phyloP scores from a whole-genome alignment of 2,113 vertebrate species.

The Noturus placidus region DNA sequence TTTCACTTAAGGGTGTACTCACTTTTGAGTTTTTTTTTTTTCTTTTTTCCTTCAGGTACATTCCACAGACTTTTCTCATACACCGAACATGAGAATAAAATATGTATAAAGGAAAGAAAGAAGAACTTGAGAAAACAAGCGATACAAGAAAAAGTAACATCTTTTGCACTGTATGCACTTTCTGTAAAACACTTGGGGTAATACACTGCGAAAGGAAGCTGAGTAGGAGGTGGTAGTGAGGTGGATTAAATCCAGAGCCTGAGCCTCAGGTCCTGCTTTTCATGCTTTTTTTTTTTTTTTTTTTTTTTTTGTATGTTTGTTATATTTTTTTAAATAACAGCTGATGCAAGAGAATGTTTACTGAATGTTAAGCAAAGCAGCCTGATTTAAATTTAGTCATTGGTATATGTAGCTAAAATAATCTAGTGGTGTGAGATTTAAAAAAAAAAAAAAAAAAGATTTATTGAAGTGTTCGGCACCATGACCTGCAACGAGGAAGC shows the following conservation, averaged over 20 bases:
- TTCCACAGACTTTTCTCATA: background rate
- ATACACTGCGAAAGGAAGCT: conserved; percentile 22
- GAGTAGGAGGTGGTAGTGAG: conserved; percentile 43
- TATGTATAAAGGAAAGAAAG: background rate
- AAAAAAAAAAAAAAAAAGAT: background rate
- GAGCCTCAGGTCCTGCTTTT: conserved; percentile 42
- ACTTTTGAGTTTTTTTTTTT: too few relatives aligned
- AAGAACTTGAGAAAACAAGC: background rate
- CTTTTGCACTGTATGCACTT: conserved; percentile 27
- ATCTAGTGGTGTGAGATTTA: background rate
- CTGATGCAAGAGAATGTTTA: conserved; percentile 40
- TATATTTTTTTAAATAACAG: conserved; percentile 20
- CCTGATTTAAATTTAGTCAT: conserved; percentile 27
- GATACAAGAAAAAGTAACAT: background rate
- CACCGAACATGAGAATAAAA: background rate
- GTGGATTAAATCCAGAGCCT: conserved; percentile 49
- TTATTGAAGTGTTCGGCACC: background rate
- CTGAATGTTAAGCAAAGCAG: conserved; percentile 37
- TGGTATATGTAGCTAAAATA: background rate
- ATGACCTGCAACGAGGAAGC: background rate
- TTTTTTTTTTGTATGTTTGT: background rate
- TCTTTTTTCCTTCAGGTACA: background rate
- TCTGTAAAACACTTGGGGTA: conserved; percentile 33
- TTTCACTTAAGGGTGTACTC: too few relatives aligned
- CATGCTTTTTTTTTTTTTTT: background rate